Evolutionary conservation across 1,140 invertebrate species (phyloP).

Genomic region (Euura saliciscinereae): DNA sequence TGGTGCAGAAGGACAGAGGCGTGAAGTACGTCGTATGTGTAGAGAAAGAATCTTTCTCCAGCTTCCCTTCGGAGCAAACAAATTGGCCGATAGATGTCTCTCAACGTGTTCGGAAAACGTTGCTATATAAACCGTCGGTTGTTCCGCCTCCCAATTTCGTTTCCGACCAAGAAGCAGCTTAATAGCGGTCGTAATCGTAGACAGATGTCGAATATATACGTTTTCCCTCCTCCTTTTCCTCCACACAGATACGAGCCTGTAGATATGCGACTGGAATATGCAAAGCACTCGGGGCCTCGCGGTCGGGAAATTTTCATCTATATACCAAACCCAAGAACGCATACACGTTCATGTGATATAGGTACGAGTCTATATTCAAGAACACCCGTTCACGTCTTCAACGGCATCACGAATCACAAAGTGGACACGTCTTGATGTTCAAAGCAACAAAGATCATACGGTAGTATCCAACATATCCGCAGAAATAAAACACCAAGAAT

Average conservation of each 20-base stretch:
- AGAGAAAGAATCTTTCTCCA: conserved; percentile 29
- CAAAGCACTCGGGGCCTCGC: background rate
- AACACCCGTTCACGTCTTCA: background rate
- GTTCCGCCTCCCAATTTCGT: conserved; percentile 3
- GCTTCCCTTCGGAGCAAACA: conserved; percentile 34
- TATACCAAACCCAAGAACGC: background rate
- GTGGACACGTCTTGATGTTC: background rate
- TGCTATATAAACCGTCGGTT: background rate
- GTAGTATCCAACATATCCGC: background rate
- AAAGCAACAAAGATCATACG: background rate
- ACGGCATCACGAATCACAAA: background rate
- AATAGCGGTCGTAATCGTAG: background rate
- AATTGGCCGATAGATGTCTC: conserved; percentile 25
- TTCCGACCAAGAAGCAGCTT: background rate
- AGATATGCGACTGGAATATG: background rate
- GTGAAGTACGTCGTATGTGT: conserved; percentile 22
- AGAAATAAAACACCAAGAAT: too few relatives aligned
- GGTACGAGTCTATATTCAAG: background rate
- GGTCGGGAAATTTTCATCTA: too few relatives aligned
- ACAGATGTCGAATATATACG: background rate
- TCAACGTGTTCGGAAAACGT: background rate
- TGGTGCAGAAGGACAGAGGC: conserved; percentile 16
- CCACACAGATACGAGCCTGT: background rate
- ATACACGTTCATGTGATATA: background rate
- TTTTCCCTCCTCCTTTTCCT: background rate